Percentiles rank a stretch among this genome's conserved stretches.
Conservation (phyloP, 2,113 vertebrate species). For the Eidolon helvum region DNA sequence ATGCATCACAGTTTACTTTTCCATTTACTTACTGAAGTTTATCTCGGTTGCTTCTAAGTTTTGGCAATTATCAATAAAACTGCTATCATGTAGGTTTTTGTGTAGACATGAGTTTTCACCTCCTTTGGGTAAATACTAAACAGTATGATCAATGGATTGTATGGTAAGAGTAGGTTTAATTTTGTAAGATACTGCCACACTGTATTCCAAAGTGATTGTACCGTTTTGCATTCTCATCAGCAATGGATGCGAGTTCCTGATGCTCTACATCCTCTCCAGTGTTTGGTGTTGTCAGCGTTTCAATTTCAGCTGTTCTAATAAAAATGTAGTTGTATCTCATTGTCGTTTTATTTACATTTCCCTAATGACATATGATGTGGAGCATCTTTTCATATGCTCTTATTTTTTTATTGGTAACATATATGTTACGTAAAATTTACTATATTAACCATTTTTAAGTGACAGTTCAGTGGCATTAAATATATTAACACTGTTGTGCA, state of each 20-base stretch:
- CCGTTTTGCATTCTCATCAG: no score
- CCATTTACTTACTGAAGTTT: neutral
- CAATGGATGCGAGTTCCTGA: fast-evolving
- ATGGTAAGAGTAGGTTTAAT: neutral
- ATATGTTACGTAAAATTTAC: neutral
- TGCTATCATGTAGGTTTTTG: neutral
- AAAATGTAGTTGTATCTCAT: no score
- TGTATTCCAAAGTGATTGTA: neutral
- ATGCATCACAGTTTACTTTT: no score
- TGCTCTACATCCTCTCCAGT: fast-evolving
- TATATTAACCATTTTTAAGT: neutral
- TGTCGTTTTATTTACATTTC: neutral
- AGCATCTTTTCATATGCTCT: neutral
- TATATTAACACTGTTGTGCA: neutral
- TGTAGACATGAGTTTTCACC: neutral
- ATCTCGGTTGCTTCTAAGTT: neutral
- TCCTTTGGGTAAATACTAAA: neutral
- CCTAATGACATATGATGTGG: neutral
- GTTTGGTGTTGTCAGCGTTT: neutral
- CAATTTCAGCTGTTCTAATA: neutral
- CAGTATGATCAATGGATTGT: neutral
- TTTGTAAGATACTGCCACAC: neutral
- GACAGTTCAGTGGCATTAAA: no score
- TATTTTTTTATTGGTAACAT: neutral
- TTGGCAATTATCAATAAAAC: neutral